Percentiles rank a stretch among this genome's conserved stretches.
These are phyloP conservation scores for Danaus chrysippus DNA, from an alignment of 2,888 invertebrate species.

Conservation along the genomic window DNA sequence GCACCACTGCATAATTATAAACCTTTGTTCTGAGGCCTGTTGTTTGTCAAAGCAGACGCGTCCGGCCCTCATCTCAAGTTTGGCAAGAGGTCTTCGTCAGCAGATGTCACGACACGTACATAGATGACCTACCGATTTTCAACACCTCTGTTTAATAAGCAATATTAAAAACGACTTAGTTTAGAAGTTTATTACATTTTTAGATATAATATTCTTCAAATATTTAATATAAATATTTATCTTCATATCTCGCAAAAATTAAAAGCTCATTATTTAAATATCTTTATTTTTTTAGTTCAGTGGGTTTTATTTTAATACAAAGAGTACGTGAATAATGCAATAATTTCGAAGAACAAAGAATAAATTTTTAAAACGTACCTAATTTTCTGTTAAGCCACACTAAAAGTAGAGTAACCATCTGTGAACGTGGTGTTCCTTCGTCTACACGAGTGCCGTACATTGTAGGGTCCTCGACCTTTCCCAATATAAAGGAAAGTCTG, in stretches of 20 bases:
- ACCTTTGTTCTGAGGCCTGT: slow-evolving; percentile 52
- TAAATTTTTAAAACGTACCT: too few species aligned
- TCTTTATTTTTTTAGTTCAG: too few species aligned
- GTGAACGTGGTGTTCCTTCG: slow-evolving; percentile 53
- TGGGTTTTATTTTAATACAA: too few species aligned
- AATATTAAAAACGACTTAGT: background rate
- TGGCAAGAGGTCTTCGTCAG: slow-evolving; percentile 72
- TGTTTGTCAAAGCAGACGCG: slow-evolving; percentile 67
- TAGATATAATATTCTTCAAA: background rate
- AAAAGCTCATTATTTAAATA: too few species aligned
- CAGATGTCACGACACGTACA: slow-evolving; percentile 52
- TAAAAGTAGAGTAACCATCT: slow-evolving; percentile 33
- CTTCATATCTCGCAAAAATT: too few species aligned
- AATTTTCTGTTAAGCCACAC: background rate
- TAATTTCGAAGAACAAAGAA: too few species aligned
- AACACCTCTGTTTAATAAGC: background rate
- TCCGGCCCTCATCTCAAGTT: slow-evolving; percentile 65
- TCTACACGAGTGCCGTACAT: slow-evolving; percentile 51
- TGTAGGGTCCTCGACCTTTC: slow-evolving; percentile 73
- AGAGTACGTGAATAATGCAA: too few species aligned
- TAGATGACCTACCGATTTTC: slow-evolving; percentile 17
- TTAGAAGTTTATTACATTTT: background rate
- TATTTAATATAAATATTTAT: too few species aligned
- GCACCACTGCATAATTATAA: slow-evolving; percentile 46
- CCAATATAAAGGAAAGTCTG: slow-evolving; percentile 70